Base-by-base conservation (phyloP, 2,113 vertebrate genomes). In the Vidua chalybeata region DNA sequence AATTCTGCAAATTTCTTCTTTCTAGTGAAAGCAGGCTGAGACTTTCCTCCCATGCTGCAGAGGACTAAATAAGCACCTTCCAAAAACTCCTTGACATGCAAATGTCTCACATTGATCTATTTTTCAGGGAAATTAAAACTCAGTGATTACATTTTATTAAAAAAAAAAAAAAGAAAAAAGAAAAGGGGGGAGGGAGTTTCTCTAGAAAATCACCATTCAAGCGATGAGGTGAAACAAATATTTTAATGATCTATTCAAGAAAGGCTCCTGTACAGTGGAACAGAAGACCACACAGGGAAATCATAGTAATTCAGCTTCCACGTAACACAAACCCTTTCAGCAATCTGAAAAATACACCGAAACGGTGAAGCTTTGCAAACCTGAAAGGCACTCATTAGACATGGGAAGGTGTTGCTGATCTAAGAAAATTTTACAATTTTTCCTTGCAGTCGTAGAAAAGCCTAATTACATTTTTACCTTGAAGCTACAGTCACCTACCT, bases 101-200 rank as follows among this genome's bases (percentile, higher is more conserved):
- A 95, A 74, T 55, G 41, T 43, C 59, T 63, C 35, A 51, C 33
- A 86, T 72, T 41, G 83, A 59, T 66, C 41, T 69, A 49, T 93
- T 96, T 96, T 96, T 82, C 67, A 93, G 75, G 58, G 75, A 86
- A 88, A 90, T 66, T 96, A 94, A 93, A 98, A 91, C 28, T 69
- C 88, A 69, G 30, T 84, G 30, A 73, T 41, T n/a, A 17, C 11
- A 31, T 45, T 61, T 61, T 35, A 55, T 43, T 24, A 1, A 10
- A 17, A 41, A n/a, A 26, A 20, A n/a, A 26, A 20, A 24, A 28
- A 14, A 13, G 21, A 21, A 9, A 48, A 8, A 11, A 31, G 11
- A 46, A 56, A 23, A 24, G 13, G 3, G 24, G 7, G 4, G 7
- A 23, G 14, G 23, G 17, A 28, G 27, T 61, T 89, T 69, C 31